Evolutionary conservation across 2,797 vertebrate genomes (phyloP).

Genomic region (Platalea minor): DNA sequence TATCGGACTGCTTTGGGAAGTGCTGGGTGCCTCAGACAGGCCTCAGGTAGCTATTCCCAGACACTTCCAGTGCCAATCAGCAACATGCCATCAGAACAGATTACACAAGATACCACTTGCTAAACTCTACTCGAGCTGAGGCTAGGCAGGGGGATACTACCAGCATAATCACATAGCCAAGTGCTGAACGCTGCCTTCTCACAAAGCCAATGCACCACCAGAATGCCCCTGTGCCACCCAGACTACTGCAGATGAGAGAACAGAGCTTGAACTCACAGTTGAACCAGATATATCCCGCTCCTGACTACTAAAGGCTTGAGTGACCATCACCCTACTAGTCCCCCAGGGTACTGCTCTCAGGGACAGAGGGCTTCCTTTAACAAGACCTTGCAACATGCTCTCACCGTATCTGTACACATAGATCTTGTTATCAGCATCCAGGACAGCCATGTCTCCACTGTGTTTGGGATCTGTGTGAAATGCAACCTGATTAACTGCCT

Average conservation of each 20-base stretch:
- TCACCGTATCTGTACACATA: constrained; percentile 82
- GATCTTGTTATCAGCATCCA: constrained; percentile 82
- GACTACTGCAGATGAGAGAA: background rate
- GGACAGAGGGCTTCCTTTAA: background rate
- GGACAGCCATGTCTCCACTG: constrained; percentile 83
- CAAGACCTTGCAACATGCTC: background rate
- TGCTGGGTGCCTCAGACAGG: background rate
- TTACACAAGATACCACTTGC: background rate
- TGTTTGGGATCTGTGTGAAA: constrained; percentile 77
- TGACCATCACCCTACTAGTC: background rate
- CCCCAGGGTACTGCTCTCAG: background rate
- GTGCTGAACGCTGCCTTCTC: background rate
- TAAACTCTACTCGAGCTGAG: background rate
- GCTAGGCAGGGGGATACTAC: background rate
- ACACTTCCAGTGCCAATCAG: background rate
- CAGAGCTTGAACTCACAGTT: background rate
- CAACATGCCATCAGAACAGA: background rate
- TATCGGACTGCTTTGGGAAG: background rate
- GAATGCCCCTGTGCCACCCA: background rate
- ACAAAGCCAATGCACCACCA: background rate
- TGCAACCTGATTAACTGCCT: constrained; percentile 83
- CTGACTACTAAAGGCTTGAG: background rate
- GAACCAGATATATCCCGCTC: background rate
- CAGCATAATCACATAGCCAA: background rate
- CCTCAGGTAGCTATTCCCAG: background rate